These are phyloP conservation scores for Nephrotoma flavescens DNA, from an alignment of 2,888 invertebrate genomes.

Conservation along the genomic window DNA sequence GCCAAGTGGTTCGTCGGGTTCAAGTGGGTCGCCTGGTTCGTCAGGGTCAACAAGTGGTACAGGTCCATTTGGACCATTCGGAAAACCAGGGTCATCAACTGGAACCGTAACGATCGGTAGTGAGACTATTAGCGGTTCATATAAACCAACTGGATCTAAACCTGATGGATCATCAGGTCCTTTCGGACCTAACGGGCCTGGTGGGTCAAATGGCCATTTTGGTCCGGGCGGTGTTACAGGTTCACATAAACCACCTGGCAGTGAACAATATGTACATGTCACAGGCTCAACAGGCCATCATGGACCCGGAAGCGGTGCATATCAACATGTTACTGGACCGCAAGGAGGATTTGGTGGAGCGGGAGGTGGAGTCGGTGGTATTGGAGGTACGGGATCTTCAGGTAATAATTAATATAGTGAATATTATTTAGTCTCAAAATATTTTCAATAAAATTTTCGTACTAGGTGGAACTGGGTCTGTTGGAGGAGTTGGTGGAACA, in stretches of 20 bases:
- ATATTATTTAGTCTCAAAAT: too few species aligned
- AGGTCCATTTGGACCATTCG: neutral
- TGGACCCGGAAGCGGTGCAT: conserved; percentile 14
- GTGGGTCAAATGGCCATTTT: neutral
- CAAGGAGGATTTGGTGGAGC: conserved; percentile 10
- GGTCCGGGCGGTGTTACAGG: conserved; percentile 15
- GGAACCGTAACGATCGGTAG: neutral
- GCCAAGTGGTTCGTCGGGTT: neutral
- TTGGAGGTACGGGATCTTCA: conserved; percentile 1
- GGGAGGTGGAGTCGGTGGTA: conserved; percentile 11
- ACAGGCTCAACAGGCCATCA: conserved; percentile 6
- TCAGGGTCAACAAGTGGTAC: neutral
- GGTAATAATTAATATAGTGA: neutral
- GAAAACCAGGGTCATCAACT: neutral
- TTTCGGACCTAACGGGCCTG: conserved; percentile 17
- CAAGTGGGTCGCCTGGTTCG: neutral
- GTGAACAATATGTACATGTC: conserved; percentile 11
- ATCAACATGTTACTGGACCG: conserved; percentile 5
- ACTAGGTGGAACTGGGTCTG: neutral
- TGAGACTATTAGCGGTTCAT: conserved; percentile 16
- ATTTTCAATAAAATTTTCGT: too few species aligned
- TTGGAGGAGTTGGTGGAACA: neutral
- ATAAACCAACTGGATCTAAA: conserved; percentile 7
- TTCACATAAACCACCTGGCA: conserved; percentile 6
- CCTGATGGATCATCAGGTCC: conserved; percentile 9